Percentiles rank a stretch among this genome's conserved stretches.
Evolutionary conservation across 2,888 invertebrate species (phyloP).

Genomic region (Nezara viridula): DNA sequence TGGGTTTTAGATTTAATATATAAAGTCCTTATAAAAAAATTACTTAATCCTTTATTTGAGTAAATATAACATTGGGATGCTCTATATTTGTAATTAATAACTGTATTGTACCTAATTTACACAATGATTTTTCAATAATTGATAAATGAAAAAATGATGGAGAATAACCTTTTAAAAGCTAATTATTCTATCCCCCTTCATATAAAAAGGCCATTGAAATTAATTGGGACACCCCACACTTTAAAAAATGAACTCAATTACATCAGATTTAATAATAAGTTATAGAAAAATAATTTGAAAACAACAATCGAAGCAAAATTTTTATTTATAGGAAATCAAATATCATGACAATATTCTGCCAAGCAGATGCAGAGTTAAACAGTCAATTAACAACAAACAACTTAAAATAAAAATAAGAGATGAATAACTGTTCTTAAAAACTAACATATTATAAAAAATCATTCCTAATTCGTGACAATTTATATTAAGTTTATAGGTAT

Average conservation of each 20-base stretch:
- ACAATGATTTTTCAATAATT: neutral
- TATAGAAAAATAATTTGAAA: neutral
- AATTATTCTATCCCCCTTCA: neutral
- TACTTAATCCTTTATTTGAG: neutral
- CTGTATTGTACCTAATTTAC: neutral
- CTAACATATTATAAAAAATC: neutral
- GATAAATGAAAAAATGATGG: neutral
- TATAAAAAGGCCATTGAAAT: neutral
- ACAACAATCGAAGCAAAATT: neutral
- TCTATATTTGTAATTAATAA: neutral
- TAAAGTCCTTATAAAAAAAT: neutral
- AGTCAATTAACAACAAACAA: neutral
- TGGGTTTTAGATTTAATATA: neutral
- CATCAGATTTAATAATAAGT: neutral
- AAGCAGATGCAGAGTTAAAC: conserved; percentile 16
- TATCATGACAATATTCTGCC: neutral
- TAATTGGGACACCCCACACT: neutral
- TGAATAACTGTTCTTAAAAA: neutral
- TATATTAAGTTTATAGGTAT: neutral
- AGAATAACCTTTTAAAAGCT: neutral
- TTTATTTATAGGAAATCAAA: neutral
- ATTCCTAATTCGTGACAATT: no score
- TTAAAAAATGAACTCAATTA: neutral
- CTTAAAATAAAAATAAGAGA: neutral
- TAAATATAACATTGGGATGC: neutral